These are phyloP conservation scores for Galemys pyrenaicus DNA, from an alignment of 2,113 vertebrate species.

Conservation along the genomic window DNA sequence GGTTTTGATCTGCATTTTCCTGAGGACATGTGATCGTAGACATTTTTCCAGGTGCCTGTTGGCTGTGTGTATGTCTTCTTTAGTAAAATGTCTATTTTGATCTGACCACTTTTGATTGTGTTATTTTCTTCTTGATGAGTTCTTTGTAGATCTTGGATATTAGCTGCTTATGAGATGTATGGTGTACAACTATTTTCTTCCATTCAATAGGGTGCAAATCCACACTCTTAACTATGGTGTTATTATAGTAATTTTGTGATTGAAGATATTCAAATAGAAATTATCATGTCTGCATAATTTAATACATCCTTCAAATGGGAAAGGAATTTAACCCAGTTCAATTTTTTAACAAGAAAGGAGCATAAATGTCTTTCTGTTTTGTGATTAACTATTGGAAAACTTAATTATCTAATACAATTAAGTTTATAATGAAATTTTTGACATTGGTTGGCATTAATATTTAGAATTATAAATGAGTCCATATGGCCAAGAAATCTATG, in stretches of 20 bases:
- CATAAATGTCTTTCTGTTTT: not conserved
- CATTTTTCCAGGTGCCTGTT: too few relatives aligned
- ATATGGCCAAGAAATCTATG: not conserved
- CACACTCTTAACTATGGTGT: not conserved
- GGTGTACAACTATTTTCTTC: too few relatives aligned
- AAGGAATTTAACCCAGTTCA: not conserved
- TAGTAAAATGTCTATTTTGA: too few relatives aligned
- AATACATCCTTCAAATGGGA: not conserved
- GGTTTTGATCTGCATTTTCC: too few relatives aligned
- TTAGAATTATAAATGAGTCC: not conserved
- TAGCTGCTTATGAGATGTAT: too few relatives aligned
- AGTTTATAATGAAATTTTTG: not conserved
- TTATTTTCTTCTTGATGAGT: too few relatives aligned
- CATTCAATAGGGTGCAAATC: too few relatives aligned
- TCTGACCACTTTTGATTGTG: too few relatives aligned
- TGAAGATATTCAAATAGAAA: not conserved
- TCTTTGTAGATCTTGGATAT: too few relatives aligned
- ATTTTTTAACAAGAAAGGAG: not conserved
- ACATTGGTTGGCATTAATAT: not conserved
- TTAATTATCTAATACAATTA: not conserved
- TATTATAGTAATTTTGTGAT: not conserved
- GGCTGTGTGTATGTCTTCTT: too few relatives aligned
- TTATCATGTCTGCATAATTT: not conserved
- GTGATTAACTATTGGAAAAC: not conserved
- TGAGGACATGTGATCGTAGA: too few relatives aligned